Evolutionary conservation across 2,797 vertebrate genomes (phyloP), one percentile per base, ranked within the genome.

Genomic region (Lutra lutra): DNA sequence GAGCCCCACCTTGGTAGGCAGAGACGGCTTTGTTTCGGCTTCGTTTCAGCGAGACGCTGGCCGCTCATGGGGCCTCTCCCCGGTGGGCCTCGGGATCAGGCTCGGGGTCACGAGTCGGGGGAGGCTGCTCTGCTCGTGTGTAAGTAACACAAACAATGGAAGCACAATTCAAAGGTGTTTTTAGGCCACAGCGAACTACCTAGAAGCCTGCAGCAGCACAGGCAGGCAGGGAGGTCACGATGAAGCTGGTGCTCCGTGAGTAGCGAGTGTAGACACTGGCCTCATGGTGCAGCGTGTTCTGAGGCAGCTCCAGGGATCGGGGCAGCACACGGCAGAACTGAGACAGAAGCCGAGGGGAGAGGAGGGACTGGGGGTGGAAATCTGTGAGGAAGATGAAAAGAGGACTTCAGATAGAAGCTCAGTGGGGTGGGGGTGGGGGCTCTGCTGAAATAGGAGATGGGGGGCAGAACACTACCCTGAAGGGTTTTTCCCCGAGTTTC

Each of bases 211-310:
- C 23, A 60, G 75, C 10, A 25, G 64, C 64, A 23, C 18, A 73
- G 51, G 35, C 51, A 40, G 35, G 35, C 35, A 32, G 21, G n/a
- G 25, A 58, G 13, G 64, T 14, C n/a, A 5, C 9, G 38, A 25
- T 46, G 29, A 38, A 32, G 56, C 38, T 58, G 77, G 46, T 56
- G 29, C 18, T 72, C 5, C 4, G 23, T 27, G 70, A 38, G 21
- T 38, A 20, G 32, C 56, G 68, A 56, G n/a, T 27, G 29, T 43
- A 46, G n/a, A 66, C 54, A 15, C 5, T 5, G 10, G 75, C 51
- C 70, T 58, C 0, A 6, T 29, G 38, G 27, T 17, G 4, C 2
- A 35, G 46, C 48, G 7, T 1, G 14, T 2, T 62, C 58, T 9
- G 23, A 60, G 58, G 58, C 58, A 4, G 17, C n/a, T 0, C 54